Evolutionary conservation across 2,113 vertebrate species (phyloP), one percentile per base, ranked within the genome.

Genomic region (Arizona elegans): DNA sequence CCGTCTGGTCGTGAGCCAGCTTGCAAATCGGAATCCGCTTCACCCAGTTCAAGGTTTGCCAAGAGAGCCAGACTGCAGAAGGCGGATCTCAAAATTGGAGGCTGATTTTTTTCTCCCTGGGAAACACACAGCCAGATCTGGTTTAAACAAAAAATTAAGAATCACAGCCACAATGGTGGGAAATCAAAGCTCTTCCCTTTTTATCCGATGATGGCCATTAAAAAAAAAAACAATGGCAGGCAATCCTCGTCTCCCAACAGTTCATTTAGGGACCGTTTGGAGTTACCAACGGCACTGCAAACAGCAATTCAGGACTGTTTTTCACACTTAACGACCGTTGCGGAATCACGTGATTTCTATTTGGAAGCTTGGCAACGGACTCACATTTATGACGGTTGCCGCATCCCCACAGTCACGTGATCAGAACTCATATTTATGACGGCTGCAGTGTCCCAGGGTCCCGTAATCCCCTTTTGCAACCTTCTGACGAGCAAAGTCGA

Each of bases 71-170:
- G 59, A 26, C 59, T 29, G 24, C 59, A 29, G 3, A 29, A 26
- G 24, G 8, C 24, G 0, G 59, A 10, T 62, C 24, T 62, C 59
- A 62, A 26, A 65, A 29, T 1, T 1, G 10, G 24, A 65, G 26
- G 26, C 10, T 65, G 26, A 3, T 43, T 43, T 12, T 29, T 65
- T 29, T 62, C 10, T 29, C 3, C 26, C 59, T 3, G 11, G 59
- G 24, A 11, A 65, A 65, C 10, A 2, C 21, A 3, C 2, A 2
- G 56, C 19, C 21, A 58, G 56, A 23, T 53, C 5, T 21, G 10
- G 52, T 21, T 56, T 21, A 0, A 0, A 7, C n/a, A 56, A 56
- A 56, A 62, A 10, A 9, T 3, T 29, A 1, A 3, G 10, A 29
- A 29, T 62, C 24, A 12, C 9, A 11, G 59, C 26, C 24, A 11